phyloP scores from a whole-genome alignment of 35 echinoderm and acorn worm genomes.

The Apostichopus californicus region DNA sequence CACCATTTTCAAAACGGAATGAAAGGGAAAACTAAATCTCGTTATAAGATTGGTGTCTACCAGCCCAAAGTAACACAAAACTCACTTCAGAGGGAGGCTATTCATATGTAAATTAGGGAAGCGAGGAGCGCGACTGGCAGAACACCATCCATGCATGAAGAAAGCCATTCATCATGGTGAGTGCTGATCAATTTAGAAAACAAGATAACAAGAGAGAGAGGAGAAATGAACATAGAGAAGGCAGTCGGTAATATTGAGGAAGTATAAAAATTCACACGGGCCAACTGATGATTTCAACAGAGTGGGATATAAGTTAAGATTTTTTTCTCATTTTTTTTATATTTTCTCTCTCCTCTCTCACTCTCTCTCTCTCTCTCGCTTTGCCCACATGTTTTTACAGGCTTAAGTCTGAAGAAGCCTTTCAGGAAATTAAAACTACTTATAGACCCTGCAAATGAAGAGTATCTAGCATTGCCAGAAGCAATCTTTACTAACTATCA shows the following conservation, averaged over 20 bases:
- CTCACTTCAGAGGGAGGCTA: slow-evolving; percentile 54
- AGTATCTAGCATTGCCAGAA: slow-evolving; percentile 36
- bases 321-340: neutral
- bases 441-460: slow-evolving; percentile 30
- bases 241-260: slow-evolving; percentile 14
- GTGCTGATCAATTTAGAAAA: slow-evolving; percentile 52
- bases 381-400: slow-evolving; percentile 55
- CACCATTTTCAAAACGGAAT: neutral
- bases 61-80: slow-evolving; percentile 53
- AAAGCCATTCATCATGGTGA: slow-evolving; percentile 41
- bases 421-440: slow-evolving; percentile 67
- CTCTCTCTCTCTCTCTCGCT: neutral
- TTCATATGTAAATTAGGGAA: slow-evolving; percentile 66
- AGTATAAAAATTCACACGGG: slow-evolving; percentile 36
- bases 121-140: slow-evolving; percentile 41
- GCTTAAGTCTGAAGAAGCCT: slow-evolving; percentile 46
- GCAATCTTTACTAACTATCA: slow-evolving; percentile 57
- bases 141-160: slow-evolving; percentile 51
- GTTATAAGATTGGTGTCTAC: slow-evolving; percentile 61
- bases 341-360: neutral
- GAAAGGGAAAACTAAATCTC: slow-evolving; percentile 49
- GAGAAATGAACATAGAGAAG: slow-evolving; percentile 26
- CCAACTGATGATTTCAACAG: slow-evolving; percentile 44
- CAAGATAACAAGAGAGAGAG: slow-evolving; percentile 35
- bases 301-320: slow-evolving; percentile 19